Evolutionary conservation across 2,888 invertebrate species (phyloP), one percentile per base, ranked within the genome.

Genomic region (Ctenicera cuprea): DNA sequence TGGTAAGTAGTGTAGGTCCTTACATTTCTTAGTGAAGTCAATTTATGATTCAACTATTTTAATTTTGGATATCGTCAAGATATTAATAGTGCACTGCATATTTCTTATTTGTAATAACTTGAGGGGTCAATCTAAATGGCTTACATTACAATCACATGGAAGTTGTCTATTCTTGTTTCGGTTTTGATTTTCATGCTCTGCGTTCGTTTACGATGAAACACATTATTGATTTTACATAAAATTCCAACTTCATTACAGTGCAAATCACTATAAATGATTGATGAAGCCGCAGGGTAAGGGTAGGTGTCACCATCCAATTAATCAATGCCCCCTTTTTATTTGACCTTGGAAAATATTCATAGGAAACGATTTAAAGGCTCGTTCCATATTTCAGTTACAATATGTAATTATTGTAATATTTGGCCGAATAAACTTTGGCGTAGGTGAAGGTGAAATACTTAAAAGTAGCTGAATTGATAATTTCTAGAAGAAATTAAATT

Each of bases 201-300:
- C 37, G 2, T 16, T 52, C 57, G 37, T 20, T 14, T 37, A n/a
- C 57, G 18, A 37, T 7, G 57, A 57, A 37, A 37, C 12, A 37
- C 37, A 38, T 38, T 59, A 59, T 59, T 59, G 59, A 59, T 59
- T 59, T 37, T 41, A 18, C 20, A 38, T 59, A 59, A 59, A 59
- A 59, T 59, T 59, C 18, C n/a, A 38, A 18, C 59, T 37, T 37
- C 57, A 57, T 57, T 57, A 57, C 57, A 18, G 59, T 59, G 59
- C 59, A 59, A 59, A 59, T 59, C 59, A 59, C 59, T 59, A 59
- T 59, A 59, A 59, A 59, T 59, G 59, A 59, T 59, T 59, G 59
- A 59, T 59, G 38, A 59, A 16, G 18, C 59, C 37, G 22, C 38
- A 38, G 59, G 54, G 16, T 38, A 16, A 59, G 38, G 38, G 59